Conservation (phyloP, 2,113 vertebrate species). For the Xenopus tropicalis region DNA sequence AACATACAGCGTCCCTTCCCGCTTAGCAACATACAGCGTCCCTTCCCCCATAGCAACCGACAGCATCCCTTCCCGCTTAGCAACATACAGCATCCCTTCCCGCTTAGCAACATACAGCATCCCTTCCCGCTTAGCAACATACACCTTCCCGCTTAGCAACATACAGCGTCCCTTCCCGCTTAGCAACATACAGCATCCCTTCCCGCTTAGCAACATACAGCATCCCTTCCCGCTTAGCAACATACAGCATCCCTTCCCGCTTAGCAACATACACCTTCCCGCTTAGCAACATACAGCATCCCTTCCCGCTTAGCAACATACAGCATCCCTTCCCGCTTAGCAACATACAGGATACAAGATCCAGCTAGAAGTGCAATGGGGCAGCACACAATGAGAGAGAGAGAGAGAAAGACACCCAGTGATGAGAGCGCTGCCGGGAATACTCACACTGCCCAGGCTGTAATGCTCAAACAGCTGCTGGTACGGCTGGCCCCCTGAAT, state of each 20-base stretch:
- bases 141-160: no score
- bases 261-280: no score
- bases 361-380: slow-evolving; percentile 43
- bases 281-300: no score
- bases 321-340: no score
- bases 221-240: neutral
- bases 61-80: neutral
- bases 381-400: neutral
- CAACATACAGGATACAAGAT: no score
- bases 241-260: neutral
- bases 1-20: neutral
- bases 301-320: no score
- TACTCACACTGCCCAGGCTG: slow-evolving; percentile 59
- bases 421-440: no score
- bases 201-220: neutral
- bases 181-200: neutral
- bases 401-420: no score
- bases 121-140: neutral
- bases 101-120: neutral
- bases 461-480: slow-evolving; percentile 52
- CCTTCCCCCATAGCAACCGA: neutral
- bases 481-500: slow-evolving; percentile 47
- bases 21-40: neutral
- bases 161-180: no score
- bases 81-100: neutral